Conservation (phyloP, 2,113 vertebrate genomes). For the Tylochromis polylepis region DNA sequence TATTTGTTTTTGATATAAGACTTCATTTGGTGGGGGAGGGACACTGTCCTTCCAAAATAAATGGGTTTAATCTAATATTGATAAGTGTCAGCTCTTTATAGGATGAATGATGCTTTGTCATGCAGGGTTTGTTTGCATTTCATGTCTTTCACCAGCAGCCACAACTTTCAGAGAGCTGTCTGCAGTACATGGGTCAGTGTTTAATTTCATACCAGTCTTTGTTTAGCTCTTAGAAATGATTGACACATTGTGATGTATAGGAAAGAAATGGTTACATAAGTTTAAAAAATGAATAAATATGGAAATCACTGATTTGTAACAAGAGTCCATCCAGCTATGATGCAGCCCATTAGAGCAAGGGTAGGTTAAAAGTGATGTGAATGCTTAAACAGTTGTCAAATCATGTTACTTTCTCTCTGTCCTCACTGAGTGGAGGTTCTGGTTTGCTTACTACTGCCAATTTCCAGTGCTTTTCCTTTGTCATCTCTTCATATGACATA, state of each 20-base stretch:
- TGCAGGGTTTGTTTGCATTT: not conserved
- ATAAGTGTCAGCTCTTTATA: not conserved
- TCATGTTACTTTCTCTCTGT: not conserved
- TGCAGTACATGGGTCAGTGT: not conserved
- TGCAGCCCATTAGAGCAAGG: not conserved
- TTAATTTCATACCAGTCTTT: not conserved
- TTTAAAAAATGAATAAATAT: not conserved
- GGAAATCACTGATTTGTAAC: not conserved
- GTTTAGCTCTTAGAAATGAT: not conserved
- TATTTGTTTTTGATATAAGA: constrained; percentile 61
- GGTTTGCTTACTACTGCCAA: not conserved
- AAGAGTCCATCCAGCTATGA: not conserved
- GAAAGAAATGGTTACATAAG: not conserved
- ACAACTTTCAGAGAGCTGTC: not conserved
- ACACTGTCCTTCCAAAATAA: constrained; percentile 69
- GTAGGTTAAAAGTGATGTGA: not conserved
- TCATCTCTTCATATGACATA: not conserved
- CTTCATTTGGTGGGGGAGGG: constrained; percentile 42
- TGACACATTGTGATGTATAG: not conserved
- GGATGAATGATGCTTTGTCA: not conserved
- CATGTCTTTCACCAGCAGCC: not conserved
- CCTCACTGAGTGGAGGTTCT: not conserved
- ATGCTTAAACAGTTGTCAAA: not conserved
- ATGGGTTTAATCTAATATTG: constrained; percentile 21
- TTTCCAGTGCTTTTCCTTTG: not conserved